phyloP scores from a whole-genome alignment of 1,140 invertebrate genomes.

The Delia radicum region DNA sequence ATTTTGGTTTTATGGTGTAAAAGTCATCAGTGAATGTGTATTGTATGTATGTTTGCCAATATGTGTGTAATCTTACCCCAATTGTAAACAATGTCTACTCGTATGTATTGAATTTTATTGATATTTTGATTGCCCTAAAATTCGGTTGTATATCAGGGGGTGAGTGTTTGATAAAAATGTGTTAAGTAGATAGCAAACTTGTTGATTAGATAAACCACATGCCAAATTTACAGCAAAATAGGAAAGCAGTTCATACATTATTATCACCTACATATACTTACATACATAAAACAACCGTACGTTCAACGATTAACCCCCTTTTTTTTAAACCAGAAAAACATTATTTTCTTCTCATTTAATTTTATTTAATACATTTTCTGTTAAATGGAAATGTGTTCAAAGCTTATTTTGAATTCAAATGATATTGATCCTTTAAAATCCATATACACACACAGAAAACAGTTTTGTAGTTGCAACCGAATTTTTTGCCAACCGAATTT shows the following conservation, averaged over 20 bases:
- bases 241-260: not conserved
- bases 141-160: not conserved
- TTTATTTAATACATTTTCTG: too few relatives aligned
- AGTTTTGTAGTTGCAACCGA: too few relatives aligned
- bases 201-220: conserved; percentile 9
- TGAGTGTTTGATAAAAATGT: not conserved
- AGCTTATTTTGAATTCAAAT: too few relatives aligned
- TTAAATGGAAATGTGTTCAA: too few relatives aligned
- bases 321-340: too few relatives aligned
- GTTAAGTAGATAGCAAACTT: conserved; percentile 15
- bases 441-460: too few relatives aligned
- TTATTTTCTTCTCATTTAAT: too few relatives aligned
- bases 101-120: conserved; percentile 9
- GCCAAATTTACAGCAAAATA: not conserved
- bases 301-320: too few relatives aligned
- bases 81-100: not conserved
- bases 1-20: conserved; percentile 7
- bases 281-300: too few relatives aligned
- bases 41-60: not conserved
- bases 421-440: too few relatives aligned
- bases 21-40: conserved; percentile 8
- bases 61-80: not conserved
- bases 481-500: too few relatives aligned
- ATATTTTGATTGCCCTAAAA: conserved; percentile 9
- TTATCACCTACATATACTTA: not conserved